phyloP scores from a whole-genome alignment of 2,888 invertebrate genomes.

The Tyria jacobaeae region DNA sequence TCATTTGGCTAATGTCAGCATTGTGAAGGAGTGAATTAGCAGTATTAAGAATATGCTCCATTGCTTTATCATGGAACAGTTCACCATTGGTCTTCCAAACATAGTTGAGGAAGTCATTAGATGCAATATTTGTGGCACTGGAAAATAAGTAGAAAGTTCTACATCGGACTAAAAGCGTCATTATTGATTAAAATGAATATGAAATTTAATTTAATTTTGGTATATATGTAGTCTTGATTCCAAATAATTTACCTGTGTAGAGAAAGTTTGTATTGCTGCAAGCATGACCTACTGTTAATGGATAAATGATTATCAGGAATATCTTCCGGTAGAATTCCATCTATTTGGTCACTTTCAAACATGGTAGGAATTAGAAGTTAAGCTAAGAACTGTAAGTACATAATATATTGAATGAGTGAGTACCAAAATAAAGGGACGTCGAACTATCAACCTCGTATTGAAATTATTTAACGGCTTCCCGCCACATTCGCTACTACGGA shows the following conservation, averaged over 20 bases:
- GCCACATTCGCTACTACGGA: too few relatives aligned
- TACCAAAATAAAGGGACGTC: too few relatives aligned
- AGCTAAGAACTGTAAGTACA: too few relatives aligned
- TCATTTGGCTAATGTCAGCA: slow-evolving; percentile 51
- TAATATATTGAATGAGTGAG: too few relatives aligned
- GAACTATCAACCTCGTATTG: slow-evolving; percentile 4
- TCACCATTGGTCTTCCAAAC: slow-evolving; percentile 60
- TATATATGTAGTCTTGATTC: too few relatives aligned
- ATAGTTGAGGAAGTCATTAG: slow-evolving; percentile 60
- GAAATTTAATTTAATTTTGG: too few relatives aligned
- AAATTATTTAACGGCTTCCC: too few relatives aligned
- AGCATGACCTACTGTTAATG: slow-evolving; percentile 49
- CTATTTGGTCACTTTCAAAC: slow-evolving; percentile 41
- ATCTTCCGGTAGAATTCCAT: slow-evolving; percentile 51
- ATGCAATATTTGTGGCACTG: slow-evolving; percentile 67
- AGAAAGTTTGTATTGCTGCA: slow-evolving; percentile 60
- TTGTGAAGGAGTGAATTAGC: slow-evolving; percentile 55
- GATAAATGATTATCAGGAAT: slow-evolving; percentile 45
- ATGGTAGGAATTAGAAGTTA: slow-evolving; percentile 15
- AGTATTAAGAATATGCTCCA: slow-evolving; percentile 54
- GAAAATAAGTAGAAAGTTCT: slow-evolving; percentile 27
- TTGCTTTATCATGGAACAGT: slow-evolving; percentile 46
- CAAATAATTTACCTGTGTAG: slow-evolving; percentile 58
- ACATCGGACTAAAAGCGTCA: not conserved
- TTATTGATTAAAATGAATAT: not conserved